Evolutionary conservation across 2,888 invertebrate genomes (phyloP).

Genomic region (Thecocarcelia acutangulata): DNA sequence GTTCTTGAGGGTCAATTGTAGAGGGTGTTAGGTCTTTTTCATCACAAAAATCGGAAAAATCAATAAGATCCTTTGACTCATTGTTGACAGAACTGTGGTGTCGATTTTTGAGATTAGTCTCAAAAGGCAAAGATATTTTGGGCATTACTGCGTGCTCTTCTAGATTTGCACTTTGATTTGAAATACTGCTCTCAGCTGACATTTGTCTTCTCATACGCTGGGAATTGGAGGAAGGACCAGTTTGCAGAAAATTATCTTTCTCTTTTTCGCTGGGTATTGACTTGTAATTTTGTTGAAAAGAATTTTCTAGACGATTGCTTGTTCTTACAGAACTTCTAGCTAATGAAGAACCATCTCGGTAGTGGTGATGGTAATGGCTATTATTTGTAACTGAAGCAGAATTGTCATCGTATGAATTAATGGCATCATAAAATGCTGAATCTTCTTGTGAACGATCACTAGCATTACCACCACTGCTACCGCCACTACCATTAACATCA

Average conservation of each 20-base stretch:
- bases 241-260: conserved; percentile 76
- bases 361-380: conserved; percentile 70
- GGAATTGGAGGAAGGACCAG: conserved; percentile 63
- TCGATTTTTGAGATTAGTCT: conserved; percentile 39
- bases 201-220: conserved; percentile 80
- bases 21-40: conserved; percentile 70
- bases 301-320: conserved; percentile 79
- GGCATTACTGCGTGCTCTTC: conserved; percentile 74
- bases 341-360: conserved; percentile 77
- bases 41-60: conserved; percentile 79
- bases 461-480: conserved; percentile 76
- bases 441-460: conserved; percentile 79
- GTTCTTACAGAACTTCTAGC: conserved; percentile 80
- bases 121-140: conserved; percentile 34
- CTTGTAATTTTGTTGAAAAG: conserved; percentile 81
- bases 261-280: conserved; percentile 75
- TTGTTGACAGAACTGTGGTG: conserved; percentile 51
- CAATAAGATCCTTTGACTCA: conserved; percentile 77
- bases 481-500: conserved; percentile 75
- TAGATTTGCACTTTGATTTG: conserved; percentile 80
- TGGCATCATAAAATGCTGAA: conserved; percentile 79
- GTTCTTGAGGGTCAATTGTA: conserved; percentile 37
- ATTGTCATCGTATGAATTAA: conserved; percentile 77
- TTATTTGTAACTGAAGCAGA: conserved; percentile 59
- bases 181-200: conserved; percentile 81